Evolutionary conservation across 2,113 vertebrate species (phyloP).

Genomic region (Chinchilla lanigera): DNA sequence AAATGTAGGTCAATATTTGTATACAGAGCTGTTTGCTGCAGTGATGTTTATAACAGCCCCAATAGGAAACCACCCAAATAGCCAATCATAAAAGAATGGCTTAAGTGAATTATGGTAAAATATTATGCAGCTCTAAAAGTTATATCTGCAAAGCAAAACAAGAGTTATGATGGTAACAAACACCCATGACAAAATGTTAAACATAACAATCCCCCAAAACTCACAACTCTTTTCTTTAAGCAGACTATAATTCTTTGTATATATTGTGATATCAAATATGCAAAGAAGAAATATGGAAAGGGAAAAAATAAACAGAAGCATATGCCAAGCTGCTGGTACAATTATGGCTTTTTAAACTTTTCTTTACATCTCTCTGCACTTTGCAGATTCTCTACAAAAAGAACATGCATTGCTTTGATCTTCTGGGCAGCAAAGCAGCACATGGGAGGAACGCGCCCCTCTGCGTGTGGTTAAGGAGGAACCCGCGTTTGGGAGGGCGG

Average conservation of each 20-base stretch:
- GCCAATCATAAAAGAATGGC: not conserved
- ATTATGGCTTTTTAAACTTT: not conserved
- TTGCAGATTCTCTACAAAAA: conserved; percentile 52
- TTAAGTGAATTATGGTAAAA: not conserved
- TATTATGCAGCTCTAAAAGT: not conserved
- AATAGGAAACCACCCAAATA: not conserved
- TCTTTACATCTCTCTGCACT: conserved; percentile 63
- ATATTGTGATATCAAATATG: conserved; percentile 43
- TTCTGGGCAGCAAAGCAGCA: conserved; percentile 58
- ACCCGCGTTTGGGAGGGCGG: not conserved
- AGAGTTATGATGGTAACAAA: conserved; percentile 23
- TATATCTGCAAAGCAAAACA: conserved; percentile 45
- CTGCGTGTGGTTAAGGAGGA: conserved; percentile 3
- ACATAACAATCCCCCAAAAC: not conserved
- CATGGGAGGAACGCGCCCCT: not conserved
- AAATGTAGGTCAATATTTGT: not conserved
- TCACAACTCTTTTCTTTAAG: not conserved
- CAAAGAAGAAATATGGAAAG: conserved; percentile 55
- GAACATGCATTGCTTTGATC: conserved; percentile 61
- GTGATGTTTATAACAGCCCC: not conserved
- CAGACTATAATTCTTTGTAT: not conserved
- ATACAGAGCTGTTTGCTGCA: not conserved
- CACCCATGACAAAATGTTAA: conserved; percentile 27
- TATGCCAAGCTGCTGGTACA: conserved; percentile 63
- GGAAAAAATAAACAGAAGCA: conserved; percentile 67